Base-by-base conservation (phyloP, 1,140 invertebrate species). In the Cepaea nemoralis region DNA sequence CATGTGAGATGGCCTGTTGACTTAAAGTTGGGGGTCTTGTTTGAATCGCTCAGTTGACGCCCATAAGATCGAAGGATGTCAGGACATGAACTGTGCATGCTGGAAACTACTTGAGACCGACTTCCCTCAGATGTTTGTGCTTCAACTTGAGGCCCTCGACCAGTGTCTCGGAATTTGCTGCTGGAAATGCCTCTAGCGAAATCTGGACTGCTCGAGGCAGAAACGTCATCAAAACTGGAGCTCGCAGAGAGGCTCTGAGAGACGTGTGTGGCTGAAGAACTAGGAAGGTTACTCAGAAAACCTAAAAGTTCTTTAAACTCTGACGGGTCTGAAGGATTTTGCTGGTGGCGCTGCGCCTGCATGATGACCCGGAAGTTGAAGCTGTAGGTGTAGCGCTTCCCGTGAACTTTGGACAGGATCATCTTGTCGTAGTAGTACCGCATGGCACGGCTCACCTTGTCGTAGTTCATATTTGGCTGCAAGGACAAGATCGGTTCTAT, bases 361-460 rank as follows among this genome's bases (percentile, higher is more conserved):
- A 84, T 76, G 80, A 83, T 83, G 40, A 82, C 83, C 12, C 48
- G 42, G 77, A 84, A 84, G 98, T 91, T 98, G 96, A 27, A 96
- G 96, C 86, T 91, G 86, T 93, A 93, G 16, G 92, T 92, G 85
- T 93, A 93, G 69, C 92, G 83, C 78, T 99, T 98, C 77, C 98
- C 98, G 90, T 98, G 97, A 5, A 99, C 97, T 93, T 99, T 99
- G 75, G 97, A 98, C 96, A 99, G 98, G 90, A 99, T 99, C 92
- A 97, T 97, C 92, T 98, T 98, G 93, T 98, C 97, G 92, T 98
- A 98, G 93, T 98, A 98, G 92, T 98, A 98, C 93, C 96, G 77
- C 63, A 88, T 80, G 50, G 87, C 87, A 27, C 85, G 77, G 67
- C 85, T 88, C n/a, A 87, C 98, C 90, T 99, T 99, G 92, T 99